Base-by-base conservation (phyloP, 2,888 invertebrate genomes). In the Rhyacophila evoluta region DNA sequence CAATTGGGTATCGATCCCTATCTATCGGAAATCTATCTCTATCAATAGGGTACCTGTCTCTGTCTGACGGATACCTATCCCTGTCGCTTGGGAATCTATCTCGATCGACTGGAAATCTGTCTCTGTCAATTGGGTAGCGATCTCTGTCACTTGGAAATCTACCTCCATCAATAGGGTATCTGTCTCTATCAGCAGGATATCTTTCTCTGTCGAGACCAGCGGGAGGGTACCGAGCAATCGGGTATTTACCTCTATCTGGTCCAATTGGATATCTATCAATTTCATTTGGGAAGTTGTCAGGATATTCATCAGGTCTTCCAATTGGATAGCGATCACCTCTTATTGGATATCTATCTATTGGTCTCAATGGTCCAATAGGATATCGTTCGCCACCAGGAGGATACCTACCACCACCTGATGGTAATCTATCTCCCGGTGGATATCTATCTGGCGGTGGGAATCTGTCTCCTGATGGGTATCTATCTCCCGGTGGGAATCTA, bases 1-100 rank as follows among this genome's bases (percentile, higher is more conserved):
- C 83, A 2, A 82, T 81, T 70, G 84, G 85, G 79, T 83, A 81
- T 79, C 82, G 80, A 38, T 83, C 83, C 81, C 88, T 86, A 83
- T 89, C 89, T 5, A 89, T 88, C 69, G 89, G 90, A 84, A 90
- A 91, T 83, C 90, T 87, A 76, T 88, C 89, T 84, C 86, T 87
- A 81, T 87, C 87, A 74, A 85, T 85, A 71, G 87, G 85, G 81
- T 84, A 85, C 74, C 83, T 83, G 15, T 85, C 85, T 5, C 83
- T 83, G 3, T 83, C 77, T n/a, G 77, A 78, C 2, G 86, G 86
- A 70, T 79, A 81, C n/a, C 82, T 76, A 25, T 82, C 83, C 72
- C 82, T 79, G 72, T 83, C 82, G 1, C 83, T 81, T 2, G 86
- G 85, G 79, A 84, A 85, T 15, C 85, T 84, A 77, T 83, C 85